Evolutionary conservation across 2,113 vertebrate species (phyloP), one percentile per base, ranked within the genome.

Genomic region (Pachypanchax playfairii): DNA sequence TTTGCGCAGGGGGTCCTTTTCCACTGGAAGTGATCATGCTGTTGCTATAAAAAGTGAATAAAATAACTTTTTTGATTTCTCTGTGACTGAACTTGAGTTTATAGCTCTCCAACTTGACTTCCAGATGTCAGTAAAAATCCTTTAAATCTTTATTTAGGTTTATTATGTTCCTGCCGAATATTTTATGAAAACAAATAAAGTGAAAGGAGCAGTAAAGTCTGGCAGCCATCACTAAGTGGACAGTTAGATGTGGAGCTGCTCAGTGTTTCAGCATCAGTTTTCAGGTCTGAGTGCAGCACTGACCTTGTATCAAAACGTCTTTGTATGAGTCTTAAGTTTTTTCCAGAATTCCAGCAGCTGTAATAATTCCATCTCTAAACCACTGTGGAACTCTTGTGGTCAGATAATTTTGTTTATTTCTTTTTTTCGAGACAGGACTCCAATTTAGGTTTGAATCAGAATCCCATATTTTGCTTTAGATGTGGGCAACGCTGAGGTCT

Each of bases 401-500:
- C 22, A 47, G n/a, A 35, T 35, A 15, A 31, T 50, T n/a, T 8
- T 20, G 17, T 18, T 31, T 28, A 29, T 41, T 15, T 31, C 36
- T 33, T 29, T 13, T 48, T 35, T 52, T 31, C 65, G 26, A 50
- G 42, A 66, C 42, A 0, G 28, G 24, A 15, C 20, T 52, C 38
- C 14, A 10, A 46, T 4, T 42, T 21, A 50, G 14, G 17, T 51
- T 25, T 41, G 7, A 36, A 18, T 48, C 8, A 9, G 22, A 55
- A 43, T 24, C 44, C 41, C 35, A n/a, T n/a, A n/a, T n/a, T n/a
- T n/a, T 48, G 33, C 87, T 91, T 88, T 91, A 96, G 57, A 94
- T 88, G 3, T 94, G 92, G 17, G 92, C 94, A 68, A 94, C 91
- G n/a, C 89, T 95, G 57, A 95, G 89, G 83, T 96, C 95, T 73